Conservation (phyloP, 1,140 invertebrate genomes). For the Papilio aristodemus region DNA sequence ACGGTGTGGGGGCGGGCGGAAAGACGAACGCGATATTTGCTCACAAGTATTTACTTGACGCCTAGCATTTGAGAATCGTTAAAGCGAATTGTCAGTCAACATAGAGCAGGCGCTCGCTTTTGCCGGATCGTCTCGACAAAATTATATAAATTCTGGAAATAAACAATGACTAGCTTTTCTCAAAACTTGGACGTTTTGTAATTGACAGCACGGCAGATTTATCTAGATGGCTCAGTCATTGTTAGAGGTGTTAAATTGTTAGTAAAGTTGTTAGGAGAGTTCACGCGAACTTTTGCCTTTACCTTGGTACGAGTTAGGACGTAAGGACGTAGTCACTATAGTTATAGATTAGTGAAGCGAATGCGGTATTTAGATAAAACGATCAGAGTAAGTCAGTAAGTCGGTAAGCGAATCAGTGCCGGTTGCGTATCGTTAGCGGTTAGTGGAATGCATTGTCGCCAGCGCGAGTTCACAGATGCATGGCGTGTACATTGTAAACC, state of each 20-base stretch:
- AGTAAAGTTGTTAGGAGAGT: slow-evolving; percentile 76
- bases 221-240: slow-evolving; percentile 79
- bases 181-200: slow-evolving; percentile 77
- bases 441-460: slow-evolving; percentile 78
- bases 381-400: slow-evolving; percentile 55
- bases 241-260: slow-evolving; percentile 76
- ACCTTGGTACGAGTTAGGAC: slow-evolving; percentile 63
- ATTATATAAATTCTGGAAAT: slow-evolving; percentile 53
- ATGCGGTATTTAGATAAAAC: slow-evolving; percentile 56
- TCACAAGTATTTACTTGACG: slow-evolving; percentile 69
- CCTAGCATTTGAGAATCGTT: slow-evolving; percentile 78
- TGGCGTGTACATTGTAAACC: slow-evolving; percentile 87
- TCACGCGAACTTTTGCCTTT: slow-evolving; percentile 69
- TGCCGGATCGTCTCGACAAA: slow-evolving; percentile 68
- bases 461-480: slow-evolving; percentile 88
- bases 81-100: slow-evolving; percentile 74
- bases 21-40: slow-evolving; percentile 62
- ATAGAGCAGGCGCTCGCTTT: slow-evolving; percentile 65
- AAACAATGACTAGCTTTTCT: slow-evolving; percentile 75
- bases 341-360: slow-evolving; percentile 59
- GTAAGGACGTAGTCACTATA: slow-evolving; percentile 66
- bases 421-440: slow-evolving; percentile 64
- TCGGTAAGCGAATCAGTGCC: slow-evolving; percentile 61
- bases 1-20: slow-evolving; percentile 33
- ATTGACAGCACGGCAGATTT: slow-evolving; percentile 75